phyloP scores from a whole-genome alignment of 1,140 invertebrate species.

The Drosophila kikkawai region DNA sequence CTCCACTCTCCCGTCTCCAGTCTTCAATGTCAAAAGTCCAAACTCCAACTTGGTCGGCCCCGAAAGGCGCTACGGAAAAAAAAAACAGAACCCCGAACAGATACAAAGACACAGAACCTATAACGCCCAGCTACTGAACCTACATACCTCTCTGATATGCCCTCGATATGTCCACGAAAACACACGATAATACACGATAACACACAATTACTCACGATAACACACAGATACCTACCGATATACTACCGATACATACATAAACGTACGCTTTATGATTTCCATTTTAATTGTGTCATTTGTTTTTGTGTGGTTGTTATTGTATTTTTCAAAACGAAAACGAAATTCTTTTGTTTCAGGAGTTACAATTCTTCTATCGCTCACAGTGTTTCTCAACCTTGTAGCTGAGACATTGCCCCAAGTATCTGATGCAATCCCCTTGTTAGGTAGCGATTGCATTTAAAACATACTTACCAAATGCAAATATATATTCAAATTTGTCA shows the following conservation, averaged over 20 bases:
- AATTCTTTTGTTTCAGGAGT: constrained; percentile 96
- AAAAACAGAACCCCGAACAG: constrained; percentile 32
- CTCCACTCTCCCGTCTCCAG: constrained; percentile 1
- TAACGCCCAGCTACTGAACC: constrained; percentile 36
- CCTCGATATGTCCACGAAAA: constrained; percentile 49
- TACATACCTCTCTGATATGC: constrained; percentile 46
- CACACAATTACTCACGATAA: constrained; percentile 10
- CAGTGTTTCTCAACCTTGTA: constrained; percentile 99
- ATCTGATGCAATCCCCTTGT: constrained; percentile 97
- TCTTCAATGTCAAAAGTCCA: background rate
- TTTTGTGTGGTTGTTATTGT: constrained; percentile 78
- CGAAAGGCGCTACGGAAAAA: constrained; percentile 10
- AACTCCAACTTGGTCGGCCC: constrained; percentile 16
- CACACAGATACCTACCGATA: constrained; percentile 50
- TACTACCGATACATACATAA: constrained; percentile 60
- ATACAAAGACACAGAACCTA: constrained; percentile 39
- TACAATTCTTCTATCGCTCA: constrained; percentile 99
- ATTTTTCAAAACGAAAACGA: constrained; percentile 77
- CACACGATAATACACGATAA: constrained; percentile 27
- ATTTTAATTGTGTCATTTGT: constrained; percentile 73
- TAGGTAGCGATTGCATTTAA: constrained; percentile 90
- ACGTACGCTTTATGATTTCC: constrained; percentile 75
- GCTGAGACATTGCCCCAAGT: constrained; percentile 97
- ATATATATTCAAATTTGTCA: constrained; percentile 84
- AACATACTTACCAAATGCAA: constrained; percentile 81